Evolutionary conservation across 2,888 invertebrate species (phyloP).

Genomic region (Phorcus lineatus): DNA sequence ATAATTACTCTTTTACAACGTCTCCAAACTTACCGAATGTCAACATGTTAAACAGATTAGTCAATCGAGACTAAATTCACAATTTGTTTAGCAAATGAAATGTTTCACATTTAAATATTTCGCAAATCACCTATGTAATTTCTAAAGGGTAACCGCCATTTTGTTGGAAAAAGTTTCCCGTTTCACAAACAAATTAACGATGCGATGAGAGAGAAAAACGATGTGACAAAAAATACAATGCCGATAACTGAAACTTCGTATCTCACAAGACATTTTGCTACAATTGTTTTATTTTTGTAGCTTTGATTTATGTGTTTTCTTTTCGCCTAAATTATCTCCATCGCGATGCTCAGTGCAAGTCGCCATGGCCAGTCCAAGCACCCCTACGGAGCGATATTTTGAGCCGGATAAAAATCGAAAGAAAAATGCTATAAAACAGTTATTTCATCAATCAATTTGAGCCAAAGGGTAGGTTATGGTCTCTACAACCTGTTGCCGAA

Average conservation of each 20-base stretch:
- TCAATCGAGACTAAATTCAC: too few relatives aligned
- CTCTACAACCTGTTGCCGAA: not conserved
- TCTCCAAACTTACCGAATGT: too few relatives aligned
- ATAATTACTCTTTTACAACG: too few relatives aligned
- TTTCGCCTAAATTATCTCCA: not conserved
- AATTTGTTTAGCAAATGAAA: too few relatives aligned
- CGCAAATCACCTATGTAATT: not conserved
- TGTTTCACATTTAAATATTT: not conserved
- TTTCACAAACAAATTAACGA: constrained; percentile 8
- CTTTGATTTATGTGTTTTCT: not conserved
- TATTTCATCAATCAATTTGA: not conserved
- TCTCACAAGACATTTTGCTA: not conserved
- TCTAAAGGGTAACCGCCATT: constrained; percentile 13
- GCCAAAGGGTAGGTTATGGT: not conserved
- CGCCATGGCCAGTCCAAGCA: not conserved
- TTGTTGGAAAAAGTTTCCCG: constrained; percentile 13
- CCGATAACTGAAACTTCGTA: not conserved
- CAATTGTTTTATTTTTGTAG: not conserved
- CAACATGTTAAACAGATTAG: too few relatives aligned
- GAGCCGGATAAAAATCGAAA: not conserved
- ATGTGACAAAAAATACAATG: not conserved
- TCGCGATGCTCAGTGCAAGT: not conserved
- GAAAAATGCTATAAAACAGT: not conserved
- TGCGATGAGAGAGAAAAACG: constrained; percentile 4
- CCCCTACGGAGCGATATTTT: not conserved